Evolutionary conservation across 2,888 invertebrate species (phyloP).

Genomic region (Molorchus minor): DNA sequence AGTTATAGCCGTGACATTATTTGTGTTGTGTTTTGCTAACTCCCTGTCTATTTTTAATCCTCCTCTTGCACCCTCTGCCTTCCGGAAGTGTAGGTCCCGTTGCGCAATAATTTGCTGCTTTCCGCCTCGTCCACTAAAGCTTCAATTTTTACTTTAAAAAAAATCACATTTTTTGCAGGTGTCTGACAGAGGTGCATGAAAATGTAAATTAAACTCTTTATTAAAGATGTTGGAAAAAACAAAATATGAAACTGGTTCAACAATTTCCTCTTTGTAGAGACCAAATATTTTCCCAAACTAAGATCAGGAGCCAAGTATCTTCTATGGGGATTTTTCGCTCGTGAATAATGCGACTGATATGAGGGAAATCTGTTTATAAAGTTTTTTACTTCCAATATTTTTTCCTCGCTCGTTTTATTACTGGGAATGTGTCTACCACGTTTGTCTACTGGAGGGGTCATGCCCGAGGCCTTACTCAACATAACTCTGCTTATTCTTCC

Average conservation of each 20-base stretch:
- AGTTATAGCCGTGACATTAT: conserved; percentile 23
- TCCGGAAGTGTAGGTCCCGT: conserved; percentile 1
- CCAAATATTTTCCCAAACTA: conserved; percentile 29
- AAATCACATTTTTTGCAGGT: conserved; percentile 1
- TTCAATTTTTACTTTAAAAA: conserved; percentile 3
- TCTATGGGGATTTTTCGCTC: conserved; percentile 34
- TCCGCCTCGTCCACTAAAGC: background rate
- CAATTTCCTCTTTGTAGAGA: background rate
- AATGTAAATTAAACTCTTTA: conserved; percentile 6
- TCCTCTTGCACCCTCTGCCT: background rate
- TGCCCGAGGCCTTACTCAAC: background rate
- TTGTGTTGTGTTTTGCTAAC: background rate
- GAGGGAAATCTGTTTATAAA: conserved; percentile 1
- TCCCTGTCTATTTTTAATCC: background rate
- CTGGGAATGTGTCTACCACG: background rate
- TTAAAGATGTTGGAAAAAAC: conserved; percentile 4
- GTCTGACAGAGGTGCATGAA: conserved; percentile 1
- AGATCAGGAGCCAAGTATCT: conserved; percentile 41
- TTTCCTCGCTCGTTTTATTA: conserved; percentile 1
- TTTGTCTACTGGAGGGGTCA: background rate
- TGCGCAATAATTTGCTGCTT: conserved; percentile 5
- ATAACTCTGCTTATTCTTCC: conserved; percentile 20
- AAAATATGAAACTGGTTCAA: conserved; percentile 4
- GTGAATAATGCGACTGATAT: conserved; percentile 40
- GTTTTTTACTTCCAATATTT: background rate